Evolutionary conservation across 2,113 vertebrate species (phyloP).

Genomic region (Ctenomys sociabilis): DNA sequence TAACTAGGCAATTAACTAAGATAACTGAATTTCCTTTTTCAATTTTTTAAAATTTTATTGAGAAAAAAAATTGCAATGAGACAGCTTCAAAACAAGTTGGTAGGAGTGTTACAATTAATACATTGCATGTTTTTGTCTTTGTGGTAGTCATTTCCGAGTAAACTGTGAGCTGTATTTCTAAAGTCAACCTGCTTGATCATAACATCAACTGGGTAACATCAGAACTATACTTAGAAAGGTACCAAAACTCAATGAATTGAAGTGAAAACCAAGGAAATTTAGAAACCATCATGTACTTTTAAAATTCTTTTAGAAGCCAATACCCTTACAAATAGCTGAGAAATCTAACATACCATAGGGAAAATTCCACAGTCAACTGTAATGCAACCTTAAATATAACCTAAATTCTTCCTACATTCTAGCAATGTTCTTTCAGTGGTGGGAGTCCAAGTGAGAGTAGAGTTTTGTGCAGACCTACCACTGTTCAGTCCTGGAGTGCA

Average conservation of each 20-base stretch:
- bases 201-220: background rate
- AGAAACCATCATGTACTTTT: background rate
- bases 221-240: background rate
- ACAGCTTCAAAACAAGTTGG: no score
- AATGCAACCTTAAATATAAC: background rate
- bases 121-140: no score
- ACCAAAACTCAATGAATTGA: background rate
- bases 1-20: background rate
- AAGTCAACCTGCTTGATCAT: background rate
- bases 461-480: background rate
- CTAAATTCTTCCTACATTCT: background rate
- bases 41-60: no score
- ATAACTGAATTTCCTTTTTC: no score
- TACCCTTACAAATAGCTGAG: accelerated
- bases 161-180: background rate
- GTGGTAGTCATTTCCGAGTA: background rate
- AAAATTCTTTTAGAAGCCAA: background rate
- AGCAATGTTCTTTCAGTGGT: background rate
- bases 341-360: background rate
- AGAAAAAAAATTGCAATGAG: no score
- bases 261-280: background rate
- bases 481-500: background rate
- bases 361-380: background rate
- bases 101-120: no score
- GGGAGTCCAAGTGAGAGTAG: background rate